phyloP scores from a whole-genome alignment of 2,113 vertebrate genomes.

The Carollia perspicillata region DNA sequence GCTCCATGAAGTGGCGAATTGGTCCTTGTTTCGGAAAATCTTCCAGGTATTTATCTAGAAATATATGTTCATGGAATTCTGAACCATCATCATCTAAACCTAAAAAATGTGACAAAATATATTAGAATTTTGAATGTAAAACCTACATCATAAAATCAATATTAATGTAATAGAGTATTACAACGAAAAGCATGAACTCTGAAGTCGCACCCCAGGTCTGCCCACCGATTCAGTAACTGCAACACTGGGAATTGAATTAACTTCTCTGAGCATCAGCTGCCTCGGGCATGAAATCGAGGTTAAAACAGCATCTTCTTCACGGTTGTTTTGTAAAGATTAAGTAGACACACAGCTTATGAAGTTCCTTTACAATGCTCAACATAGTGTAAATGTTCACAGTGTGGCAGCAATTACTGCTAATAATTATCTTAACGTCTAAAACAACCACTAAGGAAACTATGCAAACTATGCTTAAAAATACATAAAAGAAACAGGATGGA shows the following conservation, averaged over 20 bases:
- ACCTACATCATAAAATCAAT: neutral
- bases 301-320: neutral
- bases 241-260: neutral
- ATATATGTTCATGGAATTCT: constrained; percentile 95
- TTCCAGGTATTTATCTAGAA: constrained; percentile 91
- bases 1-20: constrained; percentile 96
- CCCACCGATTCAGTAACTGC: neutral
- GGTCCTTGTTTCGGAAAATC: constrained; percentile 92
- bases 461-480: neutral
- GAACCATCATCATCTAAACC: constrained; percentile 91
- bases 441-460: neutral
- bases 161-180: neutral
- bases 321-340: neutral
- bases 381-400: neutral
- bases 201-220: neutral
- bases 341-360: neutral
- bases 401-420: neutral
- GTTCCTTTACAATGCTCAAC: neutral
- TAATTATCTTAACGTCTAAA: neutral
- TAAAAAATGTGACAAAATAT: constrained; percentile 70
- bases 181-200: neutral
- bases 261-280: neutral
- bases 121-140: neutral
- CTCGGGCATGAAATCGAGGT: neutral
- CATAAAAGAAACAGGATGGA: neutral